phyloP scores from a whole-genome alignment of 2,113 vertebrate genomes.

The Arvicanthis niloticus region DNA sequence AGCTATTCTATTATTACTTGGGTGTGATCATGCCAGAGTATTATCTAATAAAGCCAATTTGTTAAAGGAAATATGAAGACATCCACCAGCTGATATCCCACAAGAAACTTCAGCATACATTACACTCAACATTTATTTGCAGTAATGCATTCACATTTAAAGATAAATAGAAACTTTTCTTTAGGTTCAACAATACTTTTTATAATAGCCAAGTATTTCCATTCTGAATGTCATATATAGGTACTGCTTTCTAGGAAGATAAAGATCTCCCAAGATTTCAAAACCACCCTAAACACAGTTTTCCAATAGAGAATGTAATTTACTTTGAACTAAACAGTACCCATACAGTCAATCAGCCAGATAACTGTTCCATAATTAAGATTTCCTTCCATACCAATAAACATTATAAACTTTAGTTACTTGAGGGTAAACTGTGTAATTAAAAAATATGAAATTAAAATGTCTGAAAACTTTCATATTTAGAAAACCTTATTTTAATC shows the following conservation, averaged over 20 bases:
- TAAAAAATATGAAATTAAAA: constrained; percentile 64
- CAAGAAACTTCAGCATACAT: constrained; percentile 95
- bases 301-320: constrained; percentile 63
- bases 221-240: constrained; percentile 82
- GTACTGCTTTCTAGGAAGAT: constrained; percentile 80
- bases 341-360: constrained; percentile 71
- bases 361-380: constrained; percentile 71
- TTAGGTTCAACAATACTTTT: constrained; percentile 77
- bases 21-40: constrained; percentile 25
- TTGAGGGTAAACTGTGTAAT: constrained; percentile 34
- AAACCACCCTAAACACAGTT: constrained; percentile 48
- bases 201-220: constrained; percentile 77
- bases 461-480: constrained; percentile 5
- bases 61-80: constrained; percentile 47
- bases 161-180: constrained; percentile 77
- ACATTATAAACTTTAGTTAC: constrained; percentile 48
- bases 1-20: constrained; percentile 44
- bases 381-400: constrained; percentile 86
- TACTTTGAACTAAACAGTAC: constrained; percentile 70
- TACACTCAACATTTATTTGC: constrained; percentile 98
- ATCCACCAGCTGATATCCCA: constrained; percentile 90
- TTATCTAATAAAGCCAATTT: constrained; percentile 67
- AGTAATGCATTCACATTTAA: constrained; percentile 87
- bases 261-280: constrained; percentile 60
- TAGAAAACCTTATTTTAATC: constrained; percentile 58